Evolutionary conservation across 2,888 invertebrate genomes (phyloP).

Genomic region (Chloroclysta siterata): DNA sequence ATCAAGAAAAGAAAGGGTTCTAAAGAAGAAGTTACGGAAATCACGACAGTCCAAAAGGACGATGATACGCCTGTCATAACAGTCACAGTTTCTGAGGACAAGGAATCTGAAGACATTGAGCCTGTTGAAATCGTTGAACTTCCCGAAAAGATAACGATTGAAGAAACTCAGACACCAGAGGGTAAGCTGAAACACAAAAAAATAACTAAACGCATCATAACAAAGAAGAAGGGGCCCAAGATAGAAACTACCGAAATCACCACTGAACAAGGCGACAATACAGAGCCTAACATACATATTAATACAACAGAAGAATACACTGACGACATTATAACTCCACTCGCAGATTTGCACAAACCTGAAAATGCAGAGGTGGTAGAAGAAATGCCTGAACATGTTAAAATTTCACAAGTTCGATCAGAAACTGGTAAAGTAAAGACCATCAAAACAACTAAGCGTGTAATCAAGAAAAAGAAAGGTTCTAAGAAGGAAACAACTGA

Average conservation of each 20-base stretch:
- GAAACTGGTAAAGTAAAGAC: constrained; percentile 56
- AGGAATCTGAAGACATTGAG: constrained; percentile 24
- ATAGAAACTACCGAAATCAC: constrained; percentile 48
- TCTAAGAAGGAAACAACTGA: constrained; percentile 62
- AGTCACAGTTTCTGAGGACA: constrained; percentile 52
- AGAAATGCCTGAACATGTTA: constrained; percentile 47
- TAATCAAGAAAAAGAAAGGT: constrained; percentile 60
- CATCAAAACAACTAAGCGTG: constrained; percentile 47
- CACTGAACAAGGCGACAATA: constrained; percentile 42
- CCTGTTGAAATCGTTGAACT: constrained; percentile 52
- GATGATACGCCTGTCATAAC: constrained; percentile 38
- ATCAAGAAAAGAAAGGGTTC: constrained; percentile 52
- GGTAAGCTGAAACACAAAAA: constrained; percentile 50
- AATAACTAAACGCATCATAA: constrained; percentile 29
- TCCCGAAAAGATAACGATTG: constrained; percentile 56
- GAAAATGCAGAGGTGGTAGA: constrained; percentile 52
- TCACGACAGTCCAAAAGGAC: constrained; percentile 42
- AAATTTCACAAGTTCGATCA: constrained; percentile 44
- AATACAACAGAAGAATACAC: constrained; percentile 48
- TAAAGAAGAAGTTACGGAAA: constrained; percentile 48
- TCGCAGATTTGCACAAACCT: constrained; percentile 46
- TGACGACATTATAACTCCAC: constrained; percentile 41
- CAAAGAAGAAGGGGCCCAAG: constrained; percentile 48
- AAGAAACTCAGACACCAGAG: constrained; percentile 57
- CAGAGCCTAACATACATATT: constrained; percentile 30